A percentile compares a stretch with the other conserved stretches of the same genome.
Evolutionary conservation across 2,888 invertebrate genomes (phyloP).

Genomic region (Halictus ligatus): DNA sequence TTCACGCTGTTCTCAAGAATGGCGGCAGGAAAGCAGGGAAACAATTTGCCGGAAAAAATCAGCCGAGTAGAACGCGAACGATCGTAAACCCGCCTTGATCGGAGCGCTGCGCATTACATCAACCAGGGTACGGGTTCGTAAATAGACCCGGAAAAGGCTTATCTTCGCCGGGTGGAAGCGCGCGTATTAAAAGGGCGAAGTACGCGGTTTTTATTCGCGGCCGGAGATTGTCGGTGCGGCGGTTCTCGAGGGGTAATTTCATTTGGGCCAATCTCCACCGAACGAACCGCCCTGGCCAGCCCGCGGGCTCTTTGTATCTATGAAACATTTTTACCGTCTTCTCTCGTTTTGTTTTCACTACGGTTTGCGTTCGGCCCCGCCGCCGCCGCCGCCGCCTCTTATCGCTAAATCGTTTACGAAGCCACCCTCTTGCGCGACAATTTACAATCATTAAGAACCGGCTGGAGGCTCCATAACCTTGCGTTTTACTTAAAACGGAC

Average conservation of each 20-base stretch:
- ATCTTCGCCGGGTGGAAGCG: constrained; percentile 25
- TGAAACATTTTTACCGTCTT: constrained; percentile 64
- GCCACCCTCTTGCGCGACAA: constrained; percentile 35
- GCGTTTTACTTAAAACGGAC: constrained; percentile 12
- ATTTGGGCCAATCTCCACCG: constrained; percentile 67
- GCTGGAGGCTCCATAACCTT: constrained; percentile 4
- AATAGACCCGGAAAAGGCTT: constrained; percentile 32
- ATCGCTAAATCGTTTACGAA: constrained; percentile 52
- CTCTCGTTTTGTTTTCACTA: constrained; percentile 53
- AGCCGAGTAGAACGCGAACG: background rate
- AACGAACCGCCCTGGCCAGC: constrained; percentile 42
- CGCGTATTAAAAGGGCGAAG: constrained; percentile 49
- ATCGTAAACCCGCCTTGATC: background rate
- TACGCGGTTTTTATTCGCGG: constrained; percentile 50
- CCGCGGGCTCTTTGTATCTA: constrained; percentile 61
- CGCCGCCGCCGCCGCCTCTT: constrained; percentile 24
- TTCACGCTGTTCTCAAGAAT: background rate
- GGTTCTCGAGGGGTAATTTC: constrained; percentile 69
- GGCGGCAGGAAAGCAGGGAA: background rate
- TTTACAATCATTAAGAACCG: constrained; percentile 40
- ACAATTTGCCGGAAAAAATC: constrained; percentile 14
- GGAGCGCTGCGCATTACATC: constrained; percentile 28
- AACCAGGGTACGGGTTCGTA: constrained; percentile 17
- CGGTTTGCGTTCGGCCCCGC: background rate
- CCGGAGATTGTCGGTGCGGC: constrained; percentile 45